A percentile compares a stretch with the other conserved stretches of the same genome.
Evolutionary conservation across 2,113 vertebrate genomes (phyloP).

Genomic region (Xerus inauris): DNA sequence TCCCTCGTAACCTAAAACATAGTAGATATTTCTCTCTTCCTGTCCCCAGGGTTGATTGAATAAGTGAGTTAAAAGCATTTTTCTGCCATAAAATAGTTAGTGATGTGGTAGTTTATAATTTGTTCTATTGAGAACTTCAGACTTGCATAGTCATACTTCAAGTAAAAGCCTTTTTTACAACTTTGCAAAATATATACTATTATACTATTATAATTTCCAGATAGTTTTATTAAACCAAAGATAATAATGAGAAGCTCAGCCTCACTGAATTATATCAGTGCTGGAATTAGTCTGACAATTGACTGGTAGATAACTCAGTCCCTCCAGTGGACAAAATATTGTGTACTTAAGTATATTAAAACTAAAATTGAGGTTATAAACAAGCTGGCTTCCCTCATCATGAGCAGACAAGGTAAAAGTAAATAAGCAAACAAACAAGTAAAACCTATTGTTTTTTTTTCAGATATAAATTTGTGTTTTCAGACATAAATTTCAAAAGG

Average conservation of each 20-base stretch:
- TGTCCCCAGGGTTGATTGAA: not conserved
- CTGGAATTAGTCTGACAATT: not conserved
- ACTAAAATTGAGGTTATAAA: constrained; percentile 42
- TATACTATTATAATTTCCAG: not conserved
- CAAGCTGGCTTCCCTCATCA: not conserved
- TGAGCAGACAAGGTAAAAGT: not conserved
- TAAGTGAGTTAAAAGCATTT: not conserved
- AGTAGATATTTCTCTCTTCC: not conserved
- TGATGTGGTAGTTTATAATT: not conserved
- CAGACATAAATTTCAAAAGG: not conserved
- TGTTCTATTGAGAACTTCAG: not conserved
- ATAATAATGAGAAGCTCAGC: not conserved
- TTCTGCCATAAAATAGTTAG: not conserved
- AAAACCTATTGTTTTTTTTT: not conserved
- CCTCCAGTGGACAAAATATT: not conserved
- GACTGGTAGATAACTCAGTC: not conserved
- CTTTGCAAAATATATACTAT: not conserved
- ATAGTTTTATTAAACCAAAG: not conserved
- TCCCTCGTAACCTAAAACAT: not conserved
- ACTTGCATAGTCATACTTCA: not conserved
- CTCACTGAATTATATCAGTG: not conserved
- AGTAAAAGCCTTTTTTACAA: not conserved
- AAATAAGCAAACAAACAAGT: not conserved
- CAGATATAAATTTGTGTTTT: not conserved
- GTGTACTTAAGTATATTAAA: not conserved